Base-by-base conservation (phyloP, 2,113 vertebrate genomes). In the Labeo catla region DNA sequence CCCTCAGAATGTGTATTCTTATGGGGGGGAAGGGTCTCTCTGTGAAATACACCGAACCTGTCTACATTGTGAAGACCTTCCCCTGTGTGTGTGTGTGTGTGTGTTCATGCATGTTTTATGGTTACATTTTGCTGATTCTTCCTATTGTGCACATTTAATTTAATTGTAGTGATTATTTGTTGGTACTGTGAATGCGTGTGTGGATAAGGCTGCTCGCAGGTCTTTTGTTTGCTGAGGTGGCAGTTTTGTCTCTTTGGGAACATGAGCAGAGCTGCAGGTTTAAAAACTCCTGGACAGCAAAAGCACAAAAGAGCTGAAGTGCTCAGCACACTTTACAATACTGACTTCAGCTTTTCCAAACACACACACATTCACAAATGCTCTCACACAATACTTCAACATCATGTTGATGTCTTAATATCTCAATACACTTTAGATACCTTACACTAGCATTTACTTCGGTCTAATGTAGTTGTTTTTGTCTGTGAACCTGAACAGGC, bases 201-300 rank as follows among this genome's bases (percentile, higher is more conserved):
- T 61, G 19, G 21, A 23, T 61, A 45, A 61, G 39, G 59, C 21
- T 63, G 47, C 23, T 70, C 7, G n/a, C n/a, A 50, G 77, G 81
- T 82, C 78, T 77, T 59, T 89, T 39, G 54, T 45, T 70, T 89
- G 88, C 88, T 87, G 85, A 89, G 16, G 61, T 43, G 87, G 88
- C 85, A 85, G 76, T 79, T 89, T 81, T 50, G 19, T 52, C 72
- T 72, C 85, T 49, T 19, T 79, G 83, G 88, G 57, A 80, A 47
- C 50, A 68, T 23, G 2, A 57, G 63, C 19, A 45, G 81, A 76
- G 59, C 85, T 86, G 81, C 57, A 86, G 70, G 82, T 78, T 87
- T 88, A 86, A 86, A 80, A 83, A 28, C 54, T 81, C 84, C 12
- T 79, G 39, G 34, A 86, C 80, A 76, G 87, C 84, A 81, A 84